phyloP scores from a whole-genome alignment of 2,797 vertebrate genomes.

The Geotrypetes seraphini region DNA sequence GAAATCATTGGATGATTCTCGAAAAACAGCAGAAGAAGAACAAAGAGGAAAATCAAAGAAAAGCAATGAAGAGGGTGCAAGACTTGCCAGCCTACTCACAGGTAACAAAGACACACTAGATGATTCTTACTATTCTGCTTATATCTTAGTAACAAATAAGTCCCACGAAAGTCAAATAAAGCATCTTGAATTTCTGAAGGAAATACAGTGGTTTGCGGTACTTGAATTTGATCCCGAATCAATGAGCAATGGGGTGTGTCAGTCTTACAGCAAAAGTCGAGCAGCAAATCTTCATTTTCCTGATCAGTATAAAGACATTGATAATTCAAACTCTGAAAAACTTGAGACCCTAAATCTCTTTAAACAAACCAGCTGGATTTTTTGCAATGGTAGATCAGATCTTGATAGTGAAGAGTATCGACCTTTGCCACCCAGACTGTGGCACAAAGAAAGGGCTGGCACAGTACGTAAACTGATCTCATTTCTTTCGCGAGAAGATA shows the following conservation, averaged over 20 bases:
- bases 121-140: conserved; percentile 53
- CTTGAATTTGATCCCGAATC: conserved; percentile 60
- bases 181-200: conserved; percentile 51
- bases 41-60: not conserved
- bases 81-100: conserved; percentile 58
- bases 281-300: conserved; percentile 51
- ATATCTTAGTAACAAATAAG: conserved; percentile 65
- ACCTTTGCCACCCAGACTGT: conserved; percentile 35
- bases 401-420: conserved; percentile 12
- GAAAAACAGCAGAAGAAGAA: conserved; percentile 36
- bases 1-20: not conserved
- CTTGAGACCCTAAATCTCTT: conserved; percentile 50
- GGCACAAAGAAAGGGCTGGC: conserved; percentile 44
- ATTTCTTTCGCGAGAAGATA: conserved; percentile 54
- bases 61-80: conserved; percentile 27
- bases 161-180: conserved; percentile 46
- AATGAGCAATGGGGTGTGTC: conserved; percentile 34
- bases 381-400: conserved; percentile 64
- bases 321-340: conserved; percentile 17
- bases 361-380: conserved; percentile 67
- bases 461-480: conserved; percentile 53
- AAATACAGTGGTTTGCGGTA: conserved; percentile 59
- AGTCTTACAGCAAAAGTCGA: conserved; percentile 37
- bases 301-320: conserved; percentile 40
- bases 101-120: conserved; percentile 57